Percentiles rank a stretch among this genome's conserved stretches.
Evolutionary conservation across 2,888 invertebrate species (phyloP).

Genomic region (Drosophila macrospina): DNA sequence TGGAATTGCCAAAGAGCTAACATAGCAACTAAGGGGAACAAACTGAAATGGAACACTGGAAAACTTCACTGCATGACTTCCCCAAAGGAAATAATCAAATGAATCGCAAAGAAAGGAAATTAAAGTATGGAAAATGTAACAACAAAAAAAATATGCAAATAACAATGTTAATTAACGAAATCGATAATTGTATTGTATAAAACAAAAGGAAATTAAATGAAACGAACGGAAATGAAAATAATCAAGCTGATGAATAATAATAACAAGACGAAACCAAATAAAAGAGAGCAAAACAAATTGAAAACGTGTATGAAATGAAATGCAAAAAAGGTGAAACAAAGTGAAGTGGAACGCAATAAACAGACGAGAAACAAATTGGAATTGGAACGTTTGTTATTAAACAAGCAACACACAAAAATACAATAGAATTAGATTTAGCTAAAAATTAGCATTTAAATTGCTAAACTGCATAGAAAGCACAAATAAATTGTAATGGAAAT

Average conservation of each 20-base stretch:
- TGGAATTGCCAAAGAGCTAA: conserved; percentile 8
- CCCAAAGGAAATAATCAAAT: neutral
- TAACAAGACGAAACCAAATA: neutral
- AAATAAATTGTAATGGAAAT: neutral
- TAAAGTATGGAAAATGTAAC: neutral
- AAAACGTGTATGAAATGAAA: neutral
- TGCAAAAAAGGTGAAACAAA: neutral
- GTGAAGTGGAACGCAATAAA: conserved; percentile 3
- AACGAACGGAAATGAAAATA: conserved; percentile 9
- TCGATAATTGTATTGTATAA: neutral
- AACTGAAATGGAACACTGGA: neutral
- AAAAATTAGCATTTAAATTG: conserved; percentile 18
- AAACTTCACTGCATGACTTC: no score
- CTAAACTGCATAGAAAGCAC: neutral
- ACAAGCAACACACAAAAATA: neutral
- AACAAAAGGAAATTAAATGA: conserved; percentile 7
- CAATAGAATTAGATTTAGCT: neutral
- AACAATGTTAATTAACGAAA: neutral
- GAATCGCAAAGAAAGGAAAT: neutral
- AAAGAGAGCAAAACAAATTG: neutral
- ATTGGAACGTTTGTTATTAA: neutral
- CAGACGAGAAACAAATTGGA: neutral
- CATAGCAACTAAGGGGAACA: neutral
- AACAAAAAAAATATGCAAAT: neutral
- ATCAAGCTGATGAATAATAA: conserved; percentile 4